A percentile compares a stretch with the other conserved stretches of the same genome.
phyloP scores from a whole-genome alignment of 92 coral and sea anemone species.

The Bergia puertoricense region DNA sequence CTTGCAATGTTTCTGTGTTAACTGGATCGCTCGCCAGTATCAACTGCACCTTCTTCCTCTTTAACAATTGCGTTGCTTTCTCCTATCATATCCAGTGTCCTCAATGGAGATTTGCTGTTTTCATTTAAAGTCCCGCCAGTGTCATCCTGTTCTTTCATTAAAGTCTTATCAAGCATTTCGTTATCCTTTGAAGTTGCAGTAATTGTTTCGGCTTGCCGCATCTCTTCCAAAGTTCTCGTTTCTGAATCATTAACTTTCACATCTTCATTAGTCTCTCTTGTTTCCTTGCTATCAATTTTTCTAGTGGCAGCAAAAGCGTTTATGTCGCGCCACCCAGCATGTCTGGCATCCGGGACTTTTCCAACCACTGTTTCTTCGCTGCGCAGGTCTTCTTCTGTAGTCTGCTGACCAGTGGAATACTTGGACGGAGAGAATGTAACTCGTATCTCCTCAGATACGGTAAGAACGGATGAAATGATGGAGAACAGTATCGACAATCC shows the following conservation, averaged over 20 bases:
- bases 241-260: background rate
- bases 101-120: background rate
- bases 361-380: background rate
- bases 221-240: background rate
- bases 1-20: background rate
- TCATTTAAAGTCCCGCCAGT: background rate
- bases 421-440: conserved; percentile 69
- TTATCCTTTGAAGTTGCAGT: background rate
- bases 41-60: background rate
- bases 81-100: background rate
- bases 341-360: conserved; percentile 44
- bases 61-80: background rate
- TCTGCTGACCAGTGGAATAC: conserved; percentile 36
- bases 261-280: background rate
- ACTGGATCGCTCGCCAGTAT: background rate
- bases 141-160: too few relatives aligned
- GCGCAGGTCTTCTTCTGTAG: conserved; percentile 12
- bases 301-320: conserved; percentile 34
- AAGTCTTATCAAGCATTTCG: background rate
- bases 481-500: conserved; percentile 95
- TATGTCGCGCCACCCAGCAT: conserved; percentile 29
- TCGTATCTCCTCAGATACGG: conserved; percentile 84
- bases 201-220: background rate
- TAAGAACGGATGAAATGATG: conserved; percentile 80
- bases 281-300: background rate